phyloP scores from a whole-genome alignment of 2,113 vertebrate species.

The Oriolus oriolus region DNA sequence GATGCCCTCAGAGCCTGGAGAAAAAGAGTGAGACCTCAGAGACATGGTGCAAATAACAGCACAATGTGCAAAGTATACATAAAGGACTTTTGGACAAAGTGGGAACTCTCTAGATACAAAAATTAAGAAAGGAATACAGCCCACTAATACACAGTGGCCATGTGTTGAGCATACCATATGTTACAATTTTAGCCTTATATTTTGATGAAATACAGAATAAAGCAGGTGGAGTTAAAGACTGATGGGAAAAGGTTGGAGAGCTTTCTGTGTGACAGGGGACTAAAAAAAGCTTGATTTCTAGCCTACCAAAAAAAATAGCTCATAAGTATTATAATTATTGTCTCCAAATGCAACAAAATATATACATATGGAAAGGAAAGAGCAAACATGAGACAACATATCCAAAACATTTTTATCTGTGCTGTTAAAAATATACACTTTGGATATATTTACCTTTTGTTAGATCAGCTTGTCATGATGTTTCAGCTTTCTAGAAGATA shows the following conservation, averaged over 20 bases:
- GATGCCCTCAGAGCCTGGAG: background rate
- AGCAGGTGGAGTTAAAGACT: background rate
- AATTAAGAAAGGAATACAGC: background rate
- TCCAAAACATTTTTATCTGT: background rate
- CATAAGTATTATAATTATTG: background rate
- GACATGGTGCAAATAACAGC: background rate
- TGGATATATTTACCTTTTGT: background rate
- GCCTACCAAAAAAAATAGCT: background rate
- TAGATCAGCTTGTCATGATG: background rate
- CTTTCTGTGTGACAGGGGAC: background rate
- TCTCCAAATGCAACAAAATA: background rate
- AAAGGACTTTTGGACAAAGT: background rate
- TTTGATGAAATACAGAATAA: background rate
- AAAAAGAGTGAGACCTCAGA: background rate
- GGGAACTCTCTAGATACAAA: background rate
- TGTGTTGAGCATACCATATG: rapidly evolving
- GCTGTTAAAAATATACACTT: background rate
- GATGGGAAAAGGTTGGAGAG: background rate
- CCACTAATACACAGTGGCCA: background rate
- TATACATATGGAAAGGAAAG: background rate
- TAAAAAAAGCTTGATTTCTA: background rate
- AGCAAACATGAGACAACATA: background rate
- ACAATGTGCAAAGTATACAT: rapidly evolving
- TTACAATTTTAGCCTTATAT: background rate
- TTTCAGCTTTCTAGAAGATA: background rate